Conservation (phyloP, 2,888 invertebrate species). For the Cabera pusaria region DNA sequence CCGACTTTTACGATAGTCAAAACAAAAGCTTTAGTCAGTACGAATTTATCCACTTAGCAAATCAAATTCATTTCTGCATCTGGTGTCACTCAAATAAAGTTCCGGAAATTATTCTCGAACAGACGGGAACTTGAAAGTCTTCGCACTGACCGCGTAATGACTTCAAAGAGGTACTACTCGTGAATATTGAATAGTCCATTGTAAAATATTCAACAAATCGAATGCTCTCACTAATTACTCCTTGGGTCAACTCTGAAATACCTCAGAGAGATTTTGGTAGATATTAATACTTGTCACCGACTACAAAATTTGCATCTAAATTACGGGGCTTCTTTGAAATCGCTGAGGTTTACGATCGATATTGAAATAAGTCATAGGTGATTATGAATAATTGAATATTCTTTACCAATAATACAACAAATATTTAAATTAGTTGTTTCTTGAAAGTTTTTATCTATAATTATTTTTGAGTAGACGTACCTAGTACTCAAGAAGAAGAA, state of each 20-base stretch:
- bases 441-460: too few relatives aligned
- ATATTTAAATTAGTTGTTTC: too few relatives aligned
- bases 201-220: slow-evolving; percentile 68
- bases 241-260: too few relatives aligned
- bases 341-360: slow-evolving; percentile 19
- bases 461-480: too few relatives aligned
- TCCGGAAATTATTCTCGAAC: slow-evolving; percentile 60
- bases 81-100: slow-evolving; percentile 49
- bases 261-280: slow-evolving; percentile 41
- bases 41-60: too few relatives aligned
- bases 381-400: too few relatives aligned
- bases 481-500: too few relatives aligned
- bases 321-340: slow-evolving; percentile 22
- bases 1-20: too few relatives aligned
- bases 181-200: slow-evolving; percentile 72
- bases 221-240: slow-evolving; percentile 57
- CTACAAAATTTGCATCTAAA: slow-evolving; percentile 31
- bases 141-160: slow-evolving; percentile 55
- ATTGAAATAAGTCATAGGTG: slow-evolving; percentile 22
- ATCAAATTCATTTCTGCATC: too few relatives aligned
- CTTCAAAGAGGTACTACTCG: slow-evolving; percentile 57
- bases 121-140: slow-evolving; percentile 51
- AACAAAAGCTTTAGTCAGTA: too few relatives aligned
- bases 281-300: slow-evolving; percentile 41
- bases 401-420: too few relatives aligned